A percentile compares a stretch with the other conserved stretches of the same genome.
These are phyloP conservation scores for Bellardia bayeri DNA, from an alignment of 2,888 invertebrate species.

Conservation along the genomic window DNA sequence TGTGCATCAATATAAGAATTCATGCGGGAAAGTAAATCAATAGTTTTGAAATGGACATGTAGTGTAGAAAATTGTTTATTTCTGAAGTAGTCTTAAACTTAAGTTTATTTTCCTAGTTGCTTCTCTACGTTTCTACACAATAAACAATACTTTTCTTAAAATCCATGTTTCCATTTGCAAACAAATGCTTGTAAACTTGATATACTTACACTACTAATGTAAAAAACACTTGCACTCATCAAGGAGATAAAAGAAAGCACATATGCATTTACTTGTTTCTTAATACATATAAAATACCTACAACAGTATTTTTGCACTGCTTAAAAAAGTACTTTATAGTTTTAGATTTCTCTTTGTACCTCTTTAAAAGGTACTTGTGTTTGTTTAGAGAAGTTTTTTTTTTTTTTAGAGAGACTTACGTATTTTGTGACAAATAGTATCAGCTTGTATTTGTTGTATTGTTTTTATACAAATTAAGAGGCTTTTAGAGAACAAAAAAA, in stretches of 20 bases:
- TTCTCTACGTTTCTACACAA: not conserved
- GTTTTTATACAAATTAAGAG: conserved; percentile 42
- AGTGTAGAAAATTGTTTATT: conserved; percentile 19
- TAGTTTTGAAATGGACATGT: too few species aligned
- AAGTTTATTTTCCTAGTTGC: conserved; percentile 16
- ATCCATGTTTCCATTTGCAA: not conserved
- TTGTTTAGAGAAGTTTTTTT: conserved; percentile 32
- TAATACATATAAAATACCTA: not conserved
- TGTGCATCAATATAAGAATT: too few species aligned
- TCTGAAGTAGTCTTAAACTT: conserved; percentile 44
- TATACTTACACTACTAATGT: conserved; percentile 25
- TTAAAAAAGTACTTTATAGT: conserved; percentile 25
- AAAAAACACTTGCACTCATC: conserved; percentile 41
- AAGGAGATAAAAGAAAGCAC: conserved; percentile 5
- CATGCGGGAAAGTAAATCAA: too few species aligned
- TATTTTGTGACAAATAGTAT: conserved; percentile 5
- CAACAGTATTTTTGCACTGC: not conserved
- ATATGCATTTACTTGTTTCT: not conserved
- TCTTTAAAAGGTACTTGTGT: conserved; percentile 19
- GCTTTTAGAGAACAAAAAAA: not conserved
- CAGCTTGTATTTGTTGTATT: not conserved
- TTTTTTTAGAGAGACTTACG: not conserved
- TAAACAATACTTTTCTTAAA: not conserved
- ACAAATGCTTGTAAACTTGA: conserved; percentile 25
- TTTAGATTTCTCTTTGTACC: conserved; percentile 2